Evolutionary conservation across 2,797 vertebrate species (phyloP).

Genomic region (Sylvia borin): DNA sequence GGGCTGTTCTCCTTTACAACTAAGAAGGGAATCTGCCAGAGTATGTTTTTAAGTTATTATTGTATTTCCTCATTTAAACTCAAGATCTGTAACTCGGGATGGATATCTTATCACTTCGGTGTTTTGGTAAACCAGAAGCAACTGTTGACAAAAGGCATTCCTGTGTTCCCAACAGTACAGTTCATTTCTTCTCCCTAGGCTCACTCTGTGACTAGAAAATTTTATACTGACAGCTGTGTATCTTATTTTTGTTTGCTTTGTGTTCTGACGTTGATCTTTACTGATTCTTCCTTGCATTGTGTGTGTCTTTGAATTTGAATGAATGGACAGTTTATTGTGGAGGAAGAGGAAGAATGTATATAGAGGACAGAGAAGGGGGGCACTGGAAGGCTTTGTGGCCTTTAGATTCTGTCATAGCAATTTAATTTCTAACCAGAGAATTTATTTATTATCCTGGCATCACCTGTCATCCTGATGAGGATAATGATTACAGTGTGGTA

Average conservation of each 20-base stretch:
- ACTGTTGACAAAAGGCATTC: neutral
- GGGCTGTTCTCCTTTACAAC: neutral
- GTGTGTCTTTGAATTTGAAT: neutral
- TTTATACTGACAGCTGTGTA: neutral
- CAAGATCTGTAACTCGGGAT: neutral
- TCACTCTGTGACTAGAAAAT: neutral
- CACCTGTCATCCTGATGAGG: constrained; percentile 1
- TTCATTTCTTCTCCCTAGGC: neutral
- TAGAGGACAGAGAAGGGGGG: neutral
- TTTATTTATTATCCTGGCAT: constrained; percentile 29
- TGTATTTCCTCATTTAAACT: neutral
- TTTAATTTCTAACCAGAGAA: constrained; percentile 4
- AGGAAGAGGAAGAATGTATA: neutral
- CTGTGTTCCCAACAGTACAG: neutral
- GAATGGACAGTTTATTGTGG: neutral
- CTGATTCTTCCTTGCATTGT: neutral
- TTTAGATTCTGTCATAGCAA: neutral
- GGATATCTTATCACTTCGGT: neutral
- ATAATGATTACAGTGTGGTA: constrained; percentile 1
- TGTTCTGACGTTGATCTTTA: neutral
- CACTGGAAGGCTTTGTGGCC: neutral
- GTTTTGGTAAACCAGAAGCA: neutral
- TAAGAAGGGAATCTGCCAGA: neutral
- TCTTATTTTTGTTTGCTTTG: neutral
- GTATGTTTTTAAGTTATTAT: neutral